Conservation (phyloP, 2,113 vertebrate genomes). For the Anarhynchus alexandrinus region DNA sequence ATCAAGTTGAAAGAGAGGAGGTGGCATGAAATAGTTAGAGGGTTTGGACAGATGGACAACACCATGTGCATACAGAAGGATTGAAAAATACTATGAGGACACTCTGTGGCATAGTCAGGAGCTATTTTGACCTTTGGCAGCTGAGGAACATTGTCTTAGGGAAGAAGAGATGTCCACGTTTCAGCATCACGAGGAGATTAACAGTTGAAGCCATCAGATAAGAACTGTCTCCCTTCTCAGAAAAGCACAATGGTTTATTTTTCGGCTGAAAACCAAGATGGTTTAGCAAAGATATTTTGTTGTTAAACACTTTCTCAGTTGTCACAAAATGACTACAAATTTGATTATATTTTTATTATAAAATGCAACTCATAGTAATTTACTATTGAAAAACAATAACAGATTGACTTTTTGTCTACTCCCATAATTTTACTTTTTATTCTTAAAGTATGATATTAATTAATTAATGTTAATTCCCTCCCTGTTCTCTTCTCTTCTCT, state of each 20-base stretch:
- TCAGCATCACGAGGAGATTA: background rate
- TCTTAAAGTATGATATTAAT: background rate
- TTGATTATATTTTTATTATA: background rate
- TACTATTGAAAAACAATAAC: background rate
- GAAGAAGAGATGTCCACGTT: background rate
- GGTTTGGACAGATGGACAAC: background rate
- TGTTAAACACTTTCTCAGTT: background rate
- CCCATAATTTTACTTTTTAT: background rate
- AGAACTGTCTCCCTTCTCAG: background rate
- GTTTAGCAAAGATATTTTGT: background rate
- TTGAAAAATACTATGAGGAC: background rate
- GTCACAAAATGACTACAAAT: background rate
- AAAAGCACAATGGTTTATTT: background rate
- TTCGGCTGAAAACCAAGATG: background rate
- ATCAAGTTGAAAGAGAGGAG: background rate
- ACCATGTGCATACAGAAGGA: background rate
- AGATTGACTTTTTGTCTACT: background rate
- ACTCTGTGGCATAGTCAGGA: background rate
- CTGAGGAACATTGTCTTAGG: fast-evolving
- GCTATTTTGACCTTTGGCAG: background rate
- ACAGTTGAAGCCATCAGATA: background rate
- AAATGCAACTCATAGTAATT: background rate
- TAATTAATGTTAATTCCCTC: background rate
- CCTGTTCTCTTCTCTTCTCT: background rate
- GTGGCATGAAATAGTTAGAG: background rate